Base-by-base conservation (phyloP, 1,140 invertebrate species). In the Liolophura sinensis region DNA sequence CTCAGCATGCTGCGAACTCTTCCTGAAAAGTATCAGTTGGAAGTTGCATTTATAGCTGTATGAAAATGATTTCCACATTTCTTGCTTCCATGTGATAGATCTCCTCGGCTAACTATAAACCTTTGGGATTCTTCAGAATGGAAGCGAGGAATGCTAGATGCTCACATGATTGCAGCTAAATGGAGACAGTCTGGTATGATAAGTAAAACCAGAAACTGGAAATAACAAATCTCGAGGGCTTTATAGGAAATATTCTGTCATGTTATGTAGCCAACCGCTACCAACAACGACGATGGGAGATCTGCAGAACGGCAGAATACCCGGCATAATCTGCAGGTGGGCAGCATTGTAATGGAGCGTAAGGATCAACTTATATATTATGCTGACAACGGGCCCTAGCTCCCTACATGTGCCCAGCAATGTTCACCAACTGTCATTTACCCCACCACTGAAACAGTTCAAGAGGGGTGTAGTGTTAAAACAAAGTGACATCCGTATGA, bases 121-220 rank as follows among this genome's bases (percentile, higher is more conserved):
- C 55, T 61, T 65, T 22, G 62, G 69, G 14, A 25, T 64, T 0
- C 31, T 12, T 12, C 25, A 11, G n/a, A 60, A 4, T 54, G 55
- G 56, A 62, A 15, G 22, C 9, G 12, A 16, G 24, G 57, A 15
- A 27, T 69, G 46, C 40, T 25, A 22, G 46, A 40, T 16, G 64
- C 68, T 14, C 65, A 69, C 60, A 22, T 24, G 52, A 54, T 65
- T 57, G 68, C 63, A 47, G 20, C 22, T 60, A 24, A 22, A 22
- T 27, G 27, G 66, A 11, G 67, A 75, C 22, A 64, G 54, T n/a
- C 69, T 67, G 25, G 71, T 73, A 11, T 73, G 69, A 40, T 60
- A 64, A 16, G 69, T 75, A 0, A 31, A 52, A 22, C 18, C 48
- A 11, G 66, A 71, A 60, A 25, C 24, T 50, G 48, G 59, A 18